These are phyloP conservation scores for Hybognathus amarus DNA, from an alignment of 2,797 vertebrate species.

Conservation along the genomic window DNA sequence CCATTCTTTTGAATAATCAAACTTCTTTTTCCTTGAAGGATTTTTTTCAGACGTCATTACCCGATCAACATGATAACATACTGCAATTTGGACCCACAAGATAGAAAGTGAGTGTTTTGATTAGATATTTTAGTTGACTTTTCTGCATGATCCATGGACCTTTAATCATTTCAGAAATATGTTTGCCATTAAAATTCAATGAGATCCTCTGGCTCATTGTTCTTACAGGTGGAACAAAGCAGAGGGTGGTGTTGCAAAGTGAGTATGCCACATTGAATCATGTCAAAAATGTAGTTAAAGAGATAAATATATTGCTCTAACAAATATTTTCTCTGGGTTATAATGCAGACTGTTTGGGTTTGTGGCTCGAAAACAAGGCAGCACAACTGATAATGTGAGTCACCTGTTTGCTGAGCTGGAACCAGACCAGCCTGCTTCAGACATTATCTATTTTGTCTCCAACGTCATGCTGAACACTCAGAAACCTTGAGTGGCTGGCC, in stretches of 20 bases:
- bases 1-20: background rate
- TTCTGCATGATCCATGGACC: background rate
- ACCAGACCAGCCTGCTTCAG: constrained; percentile 88
- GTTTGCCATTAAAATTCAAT: background rate
- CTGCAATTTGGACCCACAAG: constrained; percentile 92
- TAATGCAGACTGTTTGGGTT: constrained; percentile 91
- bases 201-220: background rate
- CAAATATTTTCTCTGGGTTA: background rate
- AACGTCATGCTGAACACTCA: constrained; percentile 85
- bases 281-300: background rate
- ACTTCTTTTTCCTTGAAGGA: constrained; percentile 69
- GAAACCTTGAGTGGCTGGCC: constrained; percentile 66
- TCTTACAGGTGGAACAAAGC: constrained; percentile 88
- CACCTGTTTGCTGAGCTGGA: constrained; percentile 98
- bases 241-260: constrained; percentile 88
- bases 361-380: constrained; percentile 96
- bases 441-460: constrained; percentile 94
- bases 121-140: background rate
- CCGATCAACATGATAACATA: constrained; percentile 92
- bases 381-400: constrained; percentile 97
- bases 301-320: background rate
- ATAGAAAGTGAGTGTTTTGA: constrained; percentile 87
- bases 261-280: constrained; percentile 64
- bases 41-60: constrained; percentile 96
- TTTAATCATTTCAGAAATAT: background rate